Conservation (phyloP, 2,888 invertebrate species). For the Athetis lepigone region DNA sequence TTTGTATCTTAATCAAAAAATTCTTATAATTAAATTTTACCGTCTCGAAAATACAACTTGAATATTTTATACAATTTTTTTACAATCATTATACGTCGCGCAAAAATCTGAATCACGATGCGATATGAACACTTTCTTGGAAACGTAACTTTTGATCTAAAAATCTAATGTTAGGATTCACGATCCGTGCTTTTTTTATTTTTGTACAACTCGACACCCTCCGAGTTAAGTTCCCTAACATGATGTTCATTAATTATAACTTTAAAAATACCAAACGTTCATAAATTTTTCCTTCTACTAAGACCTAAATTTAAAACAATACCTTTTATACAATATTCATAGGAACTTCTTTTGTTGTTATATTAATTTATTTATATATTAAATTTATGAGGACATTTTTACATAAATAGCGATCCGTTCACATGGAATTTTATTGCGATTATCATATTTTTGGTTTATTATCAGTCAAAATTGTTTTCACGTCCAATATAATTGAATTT, state of each 20-base stretch:
- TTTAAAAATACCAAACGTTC: constrained; percentile 90
- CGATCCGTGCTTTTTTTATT: constrained; percentile 86
- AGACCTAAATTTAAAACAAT: constrained; percentile 90
- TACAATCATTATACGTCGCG: constrained; percentile 64
- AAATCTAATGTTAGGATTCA: constrained; percentile 89
- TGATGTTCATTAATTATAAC: constrained; percentile 87
- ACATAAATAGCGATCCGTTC: constrained; percentile 90
- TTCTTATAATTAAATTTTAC: constrained; percentile 71
- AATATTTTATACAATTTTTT: constrained; percentile 70
- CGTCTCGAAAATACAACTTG: constrained; percentile 80
- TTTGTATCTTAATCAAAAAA: constrained; percentile 73
- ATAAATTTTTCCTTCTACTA: constrained; percentile 90
- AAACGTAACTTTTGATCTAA: constrained; percentile 89
- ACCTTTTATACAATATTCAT: constrained; percentile 90
- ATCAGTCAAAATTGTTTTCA: constrained; percentile 76
- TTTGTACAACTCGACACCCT: constrained; percentile 82
- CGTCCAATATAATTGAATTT: constrained; percentile 76
- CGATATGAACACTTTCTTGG: constrained; percentile 89
- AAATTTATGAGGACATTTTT: constrained; percentile 89
- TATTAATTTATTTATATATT: constrained; percentile 90
- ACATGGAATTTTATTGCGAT: constrained; percentile 80
- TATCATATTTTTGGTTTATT: constrained; percentile 71
- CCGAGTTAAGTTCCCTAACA: constrained; percentile 83
- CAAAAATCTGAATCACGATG: constrained; percentile 71
- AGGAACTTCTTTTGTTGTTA: constrained; percentile 91